A percentile compares a stretch with the other conserved stretches of the same genome.
Conservation (phyloP, 2,797 vertebrate species). For the Garrulus glandarius region DNA sequence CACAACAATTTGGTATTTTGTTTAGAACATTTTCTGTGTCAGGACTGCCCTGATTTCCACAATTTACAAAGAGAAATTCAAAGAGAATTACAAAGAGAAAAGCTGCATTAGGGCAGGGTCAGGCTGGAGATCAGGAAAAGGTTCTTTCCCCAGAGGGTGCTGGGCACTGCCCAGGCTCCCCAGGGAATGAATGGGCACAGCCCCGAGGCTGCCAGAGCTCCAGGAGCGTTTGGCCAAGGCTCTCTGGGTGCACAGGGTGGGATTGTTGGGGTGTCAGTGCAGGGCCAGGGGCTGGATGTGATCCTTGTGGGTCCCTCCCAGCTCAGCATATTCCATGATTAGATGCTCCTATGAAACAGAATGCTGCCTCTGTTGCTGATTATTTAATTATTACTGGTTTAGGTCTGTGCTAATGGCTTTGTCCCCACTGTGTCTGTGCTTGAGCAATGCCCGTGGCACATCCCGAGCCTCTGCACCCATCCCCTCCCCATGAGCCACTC, state of each 20-base stretch:
- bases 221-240: accelerated
- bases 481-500: neutral
- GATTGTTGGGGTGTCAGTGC: neutral
- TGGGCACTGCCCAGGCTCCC: neutral
- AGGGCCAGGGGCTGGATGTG: neutral
- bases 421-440: neutral
- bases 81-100: neutral
- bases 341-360: neutral
- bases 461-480: neutral
- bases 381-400: neutral
- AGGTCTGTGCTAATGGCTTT: neutral
- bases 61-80: neutral
- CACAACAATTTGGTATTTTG: neutral
- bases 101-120: accelerated
- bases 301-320: neutral
- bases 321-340: neutral
- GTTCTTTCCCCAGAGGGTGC: neutral
- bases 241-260: neutral
- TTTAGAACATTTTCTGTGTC: neutral
- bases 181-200: neutral
- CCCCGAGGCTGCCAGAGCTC: neutral
- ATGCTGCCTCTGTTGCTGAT: neutral
- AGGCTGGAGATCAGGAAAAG: neutral
- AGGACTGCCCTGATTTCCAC: neutral
- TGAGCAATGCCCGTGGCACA: neutral